Conservation (phyloP, 2,797 vertebrate species). For the Sebastes trivittatus region DNA sequence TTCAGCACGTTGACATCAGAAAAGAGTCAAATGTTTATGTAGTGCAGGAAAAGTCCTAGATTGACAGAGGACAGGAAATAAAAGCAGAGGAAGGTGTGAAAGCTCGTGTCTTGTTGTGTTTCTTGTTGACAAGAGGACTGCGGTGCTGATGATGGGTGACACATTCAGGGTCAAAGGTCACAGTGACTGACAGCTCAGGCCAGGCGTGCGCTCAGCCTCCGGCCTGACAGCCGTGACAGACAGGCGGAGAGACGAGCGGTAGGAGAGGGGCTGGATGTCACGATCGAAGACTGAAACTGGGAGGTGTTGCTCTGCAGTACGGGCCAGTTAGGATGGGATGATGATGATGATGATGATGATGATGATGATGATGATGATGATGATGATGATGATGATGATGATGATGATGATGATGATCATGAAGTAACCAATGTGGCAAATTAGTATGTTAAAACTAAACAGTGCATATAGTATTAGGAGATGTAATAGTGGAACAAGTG, state of each 20-base stretch:
- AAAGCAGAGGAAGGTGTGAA: constrained; percentile 34
- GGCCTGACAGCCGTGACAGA: constrained; percentile 45
- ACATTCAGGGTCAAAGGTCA: constrained; percentile 42
- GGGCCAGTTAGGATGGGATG: neutral
- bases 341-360: neutral
- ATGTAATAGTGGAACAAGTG: no score
- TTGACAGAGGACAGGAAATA: constrained; percentile 4
- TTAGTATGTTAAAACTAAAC: no score
- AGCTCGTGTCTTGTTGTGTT: constrained; percentile 34
- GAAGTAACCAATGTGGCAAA: no score
- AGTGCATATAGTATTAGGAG: no score
- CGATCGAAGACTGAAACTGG: neutral
- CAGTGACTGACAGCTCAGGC: constrained; percentile 36
- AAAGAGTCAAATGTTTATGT: neutral
- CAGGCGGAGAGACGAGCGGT: neutral
- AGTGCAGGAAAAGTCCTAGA: neutral
- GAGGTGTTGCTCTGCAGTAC: neutral
- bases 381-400: neutral
- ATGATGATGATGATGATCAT: neutral
- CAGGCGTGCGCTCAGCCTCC: constrained; percentile 10
- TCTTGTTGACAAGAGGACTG: constrained; percentile 26
- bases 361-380: neutral
- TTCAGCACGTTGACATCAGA: neutral
- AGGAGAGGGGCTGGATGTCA: neutral
- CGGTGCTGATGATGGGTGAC: constrained; percentile 55